Evolutionary conservation across 2,888 invertebrate species (phyloP).

Genomic region (Crossocerus cetratus): DNA sequence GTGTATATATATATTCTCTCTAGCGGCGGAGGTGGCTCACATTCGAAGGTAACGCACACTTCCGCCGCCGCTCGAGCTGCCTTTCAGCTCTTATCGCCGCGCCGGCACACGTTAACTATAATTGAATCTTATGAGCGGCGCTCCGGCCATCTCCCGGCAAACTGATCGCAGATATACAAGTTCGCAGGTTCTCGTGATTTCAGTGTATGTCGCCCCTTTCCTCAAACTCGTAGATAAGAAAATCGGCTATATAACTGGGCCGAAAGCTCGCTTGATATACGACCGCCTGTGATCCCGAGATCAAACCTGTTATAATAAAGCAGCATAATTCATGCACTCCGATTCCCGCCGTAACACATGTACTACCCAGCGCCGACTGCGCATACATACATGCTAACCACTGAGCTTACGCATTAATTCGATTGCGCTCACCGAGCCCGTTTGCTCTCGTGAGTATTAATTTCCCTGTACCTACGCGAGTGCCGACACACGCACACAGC

Average conservation of each 20-base stretch:
- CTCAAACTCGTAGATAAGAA: too few species aligned
- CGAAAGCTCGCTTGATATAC: too few species aligned
- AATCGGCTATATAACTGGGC: too few species aligned
- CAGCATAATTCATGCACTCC: not conserved
- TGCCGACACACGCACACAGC: not conserved
- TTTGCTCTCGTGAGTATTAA: not conserved
- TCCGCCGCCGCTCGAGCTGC: not conserved
- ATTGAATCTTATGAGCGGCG: not conserved
- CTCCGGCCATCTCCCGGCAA: too few species aligned
- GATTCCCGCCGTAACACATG: not conserved
- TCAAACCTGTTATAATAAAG: too few species aligned
- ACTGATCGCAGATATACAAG: too few species aligned
- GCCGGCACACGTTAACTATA: not conserved
- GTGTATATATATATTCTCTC: too few species aligned
- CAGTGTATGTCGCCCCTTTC: too few species aligned
- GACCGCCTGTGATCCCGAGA: too few species aligned
- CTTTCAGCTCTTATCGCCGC: not conserved
- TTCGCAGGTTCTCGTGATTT: too few species aligned
- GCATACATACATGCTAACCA: not conserved
- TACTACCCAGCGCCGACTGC: not conserved
- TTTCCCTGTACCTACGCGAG: not conserved
- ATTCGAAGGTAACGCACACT: too few species aligned
- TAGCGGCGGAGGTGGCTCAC: too few species aligned
- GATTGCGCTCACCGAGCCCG: not conserved
- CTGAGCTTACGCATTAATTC: not conserved